These are phyloP conservation scores for Laodelphax striatellus DNA, from an alignment of 1,140 invertebrate species.

Conservation along the genomic window DNA sequence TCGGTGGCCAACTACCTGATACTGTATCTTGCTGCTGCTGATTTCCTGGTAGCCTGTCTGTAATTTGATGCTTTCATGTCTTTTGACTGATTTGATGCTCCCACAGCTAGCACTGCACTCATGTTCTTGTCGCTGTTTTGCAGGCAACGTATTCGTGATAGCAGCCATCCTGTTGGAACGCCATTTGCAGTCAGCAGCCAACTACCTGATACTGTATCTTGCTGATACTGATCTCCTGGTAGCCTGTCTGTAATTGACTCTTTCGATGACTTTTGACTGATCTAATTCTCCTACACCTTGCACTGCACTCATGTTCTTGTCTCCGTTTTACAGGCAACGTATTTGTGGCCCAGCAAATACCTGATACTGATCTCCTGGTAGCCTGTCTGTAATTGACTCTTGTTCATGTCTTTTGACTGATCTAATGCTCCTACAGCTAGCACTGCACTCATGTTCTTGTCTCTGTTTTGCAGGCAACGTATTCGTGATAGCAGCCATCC, in stretches of 20 bases:
- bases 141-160: constrained; percentile 97
- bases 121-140: too few relatives aligned
- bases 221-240: constrained; percentile 91
- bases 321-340: too few relatives aligned
- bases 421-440: too few relatives aligned
- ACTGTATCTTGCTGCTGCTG: constrained; percentile 83
- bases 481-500: constrained; percentile 95
- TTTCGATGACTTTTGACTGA: too few relatives aligned
- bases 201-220: constrained; percentile 86
- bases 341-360: too few relatives aligned
- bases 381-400: too few relatives aligned
- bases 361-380: constrained; percentile 89
- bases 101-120: too few relatives aligned
- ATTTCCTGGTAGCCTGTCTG: constrained; percentile 88
- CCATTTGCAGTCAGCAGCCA: constrained; percentile 86
- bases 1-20: constrained; percentile 91
- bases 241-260: too few relatives aligned
- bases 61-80: too few relatives aligned
- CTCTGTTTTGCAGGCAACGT: constrained; percentile 80
- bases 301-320: too few relatives aligned
- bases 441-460: too few relatives aligned
- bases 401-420: constrained; percentile 86
- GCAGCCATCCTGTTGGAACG: constrained; percentile 90
- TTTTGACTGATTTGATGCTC: constrained; percentile 70
- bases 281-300: too few relatives aligned